A percentile compares a stretch with the other conserved stretches of the same genome.
phyloP scores from a whole-genome alignment of 2,888 invertebrate species.

The Geophilus truncorum region DNA sequence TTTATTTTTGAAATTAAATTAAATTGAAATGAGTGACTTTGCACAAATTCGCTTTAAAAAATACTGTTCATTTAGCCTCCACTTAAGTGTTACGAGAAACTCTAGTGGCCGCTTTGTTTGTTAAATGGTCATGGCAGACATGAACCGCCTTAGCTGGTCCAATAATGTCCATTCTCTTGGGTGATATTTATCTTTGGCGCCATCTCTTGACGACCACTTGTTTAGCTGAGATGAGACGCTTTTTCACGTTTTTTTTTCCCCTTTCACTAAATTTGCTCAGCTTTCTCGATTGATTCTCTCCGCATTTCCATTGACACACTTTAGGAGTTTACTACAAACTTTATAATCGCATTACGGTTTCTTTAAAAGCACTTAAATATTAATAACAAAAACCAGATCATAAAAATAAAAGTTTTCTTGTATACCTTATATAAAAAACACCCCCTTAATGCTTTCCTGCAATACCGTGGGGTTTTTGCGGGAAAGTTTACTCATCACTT shows the following conservation, averaged over 20 bases:
- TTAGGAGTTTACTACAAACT: background rate
- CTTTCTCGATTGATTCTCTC: background rate
- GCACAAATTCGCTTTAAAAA: background rate
- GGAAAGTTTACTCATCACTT: background rate
- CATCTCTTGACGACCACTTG: constrained; percentile 19
- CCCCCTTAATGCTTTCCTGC: background rate
- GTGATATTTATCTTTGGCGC: constrained; percentile 4
- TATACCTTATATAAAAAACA: background rate
- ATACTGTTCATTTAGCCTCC: background rate
- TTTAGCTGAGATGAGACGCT: background rate
- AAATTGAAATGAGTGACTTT: background rate
- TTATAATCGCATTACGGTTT: background rate
- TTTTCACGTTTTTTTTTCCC: background rate
- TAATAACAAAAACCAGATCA: background rate
- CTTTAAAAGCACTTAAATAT: background rate
- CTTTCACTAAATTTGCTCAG: background rate
- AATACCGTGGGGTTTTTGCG: background rate
- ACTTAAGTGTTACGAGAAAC: background rate
- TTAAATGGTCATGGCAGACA: background rate
- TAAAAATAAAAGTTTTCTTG: background rate
- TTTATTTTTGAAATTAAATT: background rate
- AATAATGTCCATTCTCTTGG: background rate
- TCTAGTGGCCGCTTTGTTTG: background rate
- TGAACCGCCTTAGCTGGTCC: background rate
- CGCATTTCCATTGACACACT: background rate